Evolutionary conservation across 2,888 invertebrate genomes (phyloP), one percentile per base, ranked within the genome.

Genomic region (Eupithecia dodoneata): DNA sequence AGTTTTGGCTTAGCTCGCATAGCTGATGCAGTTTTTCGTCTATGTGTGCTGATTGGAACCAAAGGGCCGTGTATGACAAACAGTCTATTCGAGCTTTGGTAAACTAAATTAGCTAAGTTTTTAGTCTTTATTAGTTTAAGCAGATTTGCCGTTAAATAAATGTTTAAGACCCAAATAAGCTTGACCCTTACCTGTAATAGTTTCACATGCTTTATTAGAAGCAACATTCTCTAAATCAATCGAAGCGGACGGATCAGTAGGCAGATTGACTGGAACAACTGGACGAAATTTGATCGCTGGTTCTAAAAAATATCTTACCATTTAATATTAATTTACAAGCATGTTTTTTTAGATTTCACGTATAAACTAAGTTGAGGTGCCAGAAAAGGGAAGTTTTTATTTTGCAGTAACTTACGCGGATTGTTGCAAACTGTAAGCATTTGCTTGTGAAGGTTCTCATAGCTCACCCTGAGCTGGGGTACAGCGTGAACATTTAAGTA

Each of bases 151-250:
- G 13, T 49, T 2, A 49, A 49, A 49, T 49, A 13, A 49, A 4
- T 13, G 13, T 47, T 1, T 10, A 3, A 45, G 45, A 6, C 45
- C 45, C 7, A 45, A 45, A 45, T 7, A 47, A 10, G 47, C 10
- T 45, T 45, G 6, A 45, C 45, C 45, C 42, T 63, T 65, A 72
- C 86, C 85, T 69, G 82, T 84, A 70, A 83, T 82, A 1, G 73
- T 77, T 18, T 79, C 82, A 42, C n/a, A 70, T 6, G 83, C 76
- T 83, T 71, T 81, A 81, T 47, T 30, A 41, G 79, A 83, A 6
- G 81, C 67, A 6, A 82, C 78, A 4, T 83, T 76, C 3, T 77
- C 42, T 42, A n/a, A 42, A 15, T 44, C 4, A 13, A 45, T 15
- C 15, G 44, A 67, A 67, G 13, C 6, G 13, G 41, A 13, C 9